Evolutionary conservation across 2,797 vertebrate species (phyloP).

Genomic region (Cyclura pinguis): DNA sequence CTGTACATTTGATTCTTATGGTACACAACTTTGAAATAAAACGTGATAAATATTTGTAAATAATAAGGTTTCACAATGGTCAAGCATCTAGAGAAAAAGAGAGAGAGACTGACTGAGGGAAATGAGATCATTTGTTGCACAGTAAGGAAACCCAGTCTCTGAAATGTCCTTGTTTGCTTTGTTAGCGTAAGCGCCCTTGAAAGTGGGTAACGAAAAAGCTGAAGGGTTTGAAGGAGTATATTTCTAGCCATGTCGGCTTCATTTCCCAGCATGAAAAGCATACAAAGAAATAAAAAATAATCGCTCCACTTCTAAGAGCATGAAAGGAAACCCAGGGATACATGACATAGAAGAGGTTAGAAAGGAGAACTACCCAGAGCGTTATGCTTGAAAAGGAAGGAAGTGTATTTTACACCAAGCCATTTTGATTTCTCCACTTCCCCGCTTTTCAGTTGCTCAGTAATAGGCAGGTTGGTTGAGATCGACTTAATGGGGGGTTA

Average conservation of each 20-base stretch:
- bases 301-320: constrained; percentile 49
- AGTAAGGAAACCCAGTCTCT: constrained; percentile 7
- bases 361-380: constrained; percentile 53
- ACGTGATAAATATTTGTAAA: not conserved
- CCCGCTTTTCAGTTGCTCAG: constrained; percentile 27
- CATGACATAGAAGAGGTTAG: constrained; percentile 37
- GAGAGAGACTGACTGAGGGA: not conserved
- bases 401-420: constrained; percentile 31
- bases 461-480: constrained; percentile 46
- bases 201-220: constrained; percentile 30
- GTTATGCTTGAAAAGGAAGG: constrained; percentile 62
- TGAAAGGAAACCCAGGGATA: constrained; percentile 43
- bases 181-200: constrained; percentile 33
- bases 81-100: not conserved
- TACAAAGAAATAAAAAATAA: constrained; percentile 56
- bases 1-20: not conserved
- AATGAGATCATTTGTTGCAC: not conserved
- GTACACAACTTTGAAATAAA: not conserved
- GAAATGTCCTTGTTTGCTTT: constrained; percentile 27
- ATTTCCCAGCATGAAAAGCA: constrained; percentile 57
- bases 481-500: constrained; percentile 12
- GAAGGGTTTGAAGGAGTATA: constrained; percentile 6
- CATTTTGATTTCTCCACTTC: constrained; percentile 41
- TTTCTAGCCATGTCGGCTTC: constrained; percentile 49
- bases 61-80: not conserved